These are phyloP conservation scores for Andricus grossulariae DNA, from an alignment of 1,140 invertebrate genomes.

Conservation along the genomic window DNA sequence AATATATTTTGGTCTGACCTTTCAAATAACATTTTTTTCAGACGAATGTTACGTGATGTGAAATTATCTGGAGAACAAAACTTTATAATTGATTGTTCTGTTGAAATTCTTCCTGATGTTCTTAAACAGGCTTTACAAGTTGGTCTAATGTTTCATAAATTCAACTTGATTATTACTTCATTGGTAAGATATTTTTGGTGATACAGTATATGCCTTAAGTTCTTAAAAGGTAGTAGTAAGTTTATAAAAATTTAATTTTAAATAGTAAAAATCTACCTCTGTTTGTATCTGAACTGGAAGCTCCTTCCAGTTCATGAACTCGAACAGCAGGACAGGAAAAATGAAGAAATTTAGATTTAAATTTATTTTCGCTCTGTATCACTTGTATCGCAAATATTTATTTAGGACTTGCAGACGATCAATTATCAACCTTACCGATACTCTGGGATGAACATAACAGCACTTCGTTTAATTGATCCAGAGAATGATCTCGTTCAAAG, in stretches of 20 bases:
- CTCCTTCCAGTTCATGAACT: too few species aligned
- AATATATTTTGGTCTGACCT: too few species aligned
- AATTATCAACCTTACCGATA: constrained; percentile 89
- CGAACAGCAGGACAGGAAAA: too few species aligned
- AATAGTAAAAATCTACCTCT: too few species aligned
- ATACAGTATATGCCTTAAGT: background rate
- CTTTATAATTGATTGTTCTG: constrained; percentile 87
- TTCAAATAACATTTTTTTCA: background rate
- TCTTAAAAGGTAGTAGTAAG: too few species aligned
- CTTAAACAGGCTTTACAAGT: constrained; percentile 94
- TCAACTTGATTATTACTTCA: constrained; percentile 91
- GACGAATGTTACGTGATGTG: constrained; percentile 53
- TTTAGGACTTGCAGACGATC: constrained; percentile 86
- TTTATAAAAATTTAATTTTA: too few species aligned
- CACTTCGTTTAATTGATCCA: constrained; percentile 83
- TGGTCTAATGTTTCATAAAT: constrained; percentile 92
- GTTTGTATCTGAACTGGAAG: too few species aligned
- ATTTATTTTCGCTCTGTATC: background rate
- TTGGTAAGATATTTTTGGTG: constrained; percentile 77
- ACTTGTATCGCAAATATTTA: background rate
- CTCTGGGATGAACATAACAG: constrained; percentile 90
- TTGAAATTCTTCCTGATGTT: constrained; percentile 82
- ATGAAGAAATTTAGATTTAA: too few species aligned
- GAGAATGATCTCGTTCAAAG: constrained; percentile 77
- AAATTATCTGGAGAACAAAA: constrained; percentile 67